Conservation (phyloP, 2,113 vertebrate genomes). For the Pontoporia blainvillei region DNA sequence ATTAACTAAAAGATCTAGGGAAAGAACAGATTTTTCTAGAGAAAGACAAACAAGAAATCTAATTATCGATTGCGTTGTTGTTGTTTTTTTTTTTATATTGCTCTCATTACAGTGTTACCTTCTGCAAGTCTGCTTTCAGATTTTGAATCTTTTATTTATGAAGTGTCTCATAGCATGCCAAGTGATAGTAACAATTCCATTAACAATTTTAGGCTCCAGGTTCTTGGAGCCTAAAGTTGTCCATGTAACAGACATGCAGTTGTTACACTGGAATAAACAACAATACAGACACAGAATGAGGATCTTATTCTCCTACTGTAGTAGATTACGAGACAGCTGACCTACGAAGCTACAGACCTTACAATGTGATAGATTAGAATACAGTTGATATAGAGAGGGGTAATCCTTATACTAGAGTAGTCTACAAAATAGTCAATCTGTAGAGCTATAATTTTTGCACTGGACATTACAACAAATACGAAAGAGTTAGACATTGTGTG, state of each 20-base stretch:
- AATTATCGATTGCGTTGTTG: background rate
- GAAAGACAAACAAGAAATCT: background rate
- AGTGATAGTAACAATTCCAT: background rate
- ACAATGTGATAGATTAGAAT: background rate
- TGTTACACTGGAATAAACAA: background rate
- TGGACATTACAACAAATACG: background rate
- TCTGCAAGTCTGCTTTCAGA: background rate
- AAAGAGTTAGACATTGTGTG: background rate
- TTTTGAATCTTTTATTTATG: slow-evolving; percentile 2
- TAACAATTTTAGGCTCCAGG: background rate
- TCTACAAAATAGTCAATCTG: background rate
- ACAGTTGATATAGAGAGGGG: background rate
- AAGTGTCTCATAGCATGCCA: background rate
- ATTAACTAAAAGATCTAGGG: background rate
- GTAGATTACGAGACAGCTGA: background rate
- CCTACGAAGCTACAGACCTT: background rate
- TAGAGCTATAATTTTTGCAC: background rate
- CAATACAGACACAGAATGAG: background rate
- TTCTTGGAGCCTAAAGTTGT: background rate
- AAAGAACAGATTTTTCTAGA: background rate
- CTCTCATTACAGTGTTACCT: background rate
- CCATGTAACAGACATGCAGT: background rate
- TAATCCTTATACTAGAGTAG: background rate
- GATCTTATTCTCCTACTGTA: background rate
- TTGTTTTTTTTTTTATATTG: background rate